Conservation (phyloP, 1,140 invertebrate species). For the Penaeus japonicus region DNA sequence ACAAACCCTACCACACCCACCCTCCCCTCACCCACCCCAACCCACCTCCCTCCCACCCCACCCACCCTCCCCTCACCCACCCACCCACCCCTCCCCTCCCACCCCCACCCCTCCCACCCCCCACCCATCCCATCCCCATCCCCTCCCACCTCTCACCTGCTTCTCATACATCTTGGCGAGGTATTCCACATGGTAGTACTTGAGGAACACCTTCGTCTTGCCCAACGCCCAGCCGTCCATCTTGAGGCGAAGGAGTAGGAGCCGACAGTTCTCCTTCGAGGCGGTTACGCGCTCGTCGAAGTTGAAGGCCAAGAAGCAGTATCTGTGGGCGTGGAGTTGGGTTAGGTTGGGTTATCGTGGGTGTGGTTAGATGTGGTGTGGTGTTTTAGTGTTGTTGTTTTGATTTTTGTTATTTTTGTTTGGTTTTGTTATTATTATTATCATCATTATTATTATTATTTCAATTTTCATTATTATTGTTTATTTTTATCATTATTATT, state of each 20-base stretch:
- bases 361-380: too few relatives aligned
- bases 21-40: background rate
- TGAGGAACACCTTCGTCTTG: conserved; percentile 84
- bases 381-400: background rate
- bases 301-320: conserved; percentile 80
- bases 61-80: too few relatives aligned
- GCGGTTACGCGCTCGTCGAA: conserved; percentile 77
- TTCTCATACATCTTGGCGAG: conserved; percentile 81
- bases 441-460: too few relatives aligned
- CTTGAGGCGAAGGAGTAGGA: conserved; percentile 76
- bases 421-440: too few relatives aligned
- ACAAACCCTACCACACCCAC: too few relatives aligned
- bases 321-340: conserved; percentile 68
- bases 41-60: background rate
- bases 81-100: too few relatives aligned
- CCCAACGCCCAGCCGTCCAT: conserved; percentile 87
- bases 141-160: conserved; percentile 65
- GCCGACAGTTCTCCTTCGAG: conserved; percentile 76
- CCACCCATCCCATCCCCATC: background rate
- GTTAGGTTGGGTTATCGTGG: too few relatives aligned
- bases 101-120: background rate
- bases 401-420: background rate
- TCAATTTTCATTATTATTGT: too few relatives aligned
- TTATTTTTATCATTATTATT: too few relatives aligned
- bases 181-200: conserved; percentile 86